Base-by-base conservation (phyloP, 2,888 invertebrate species). In the Netelia melanura region DNA sequence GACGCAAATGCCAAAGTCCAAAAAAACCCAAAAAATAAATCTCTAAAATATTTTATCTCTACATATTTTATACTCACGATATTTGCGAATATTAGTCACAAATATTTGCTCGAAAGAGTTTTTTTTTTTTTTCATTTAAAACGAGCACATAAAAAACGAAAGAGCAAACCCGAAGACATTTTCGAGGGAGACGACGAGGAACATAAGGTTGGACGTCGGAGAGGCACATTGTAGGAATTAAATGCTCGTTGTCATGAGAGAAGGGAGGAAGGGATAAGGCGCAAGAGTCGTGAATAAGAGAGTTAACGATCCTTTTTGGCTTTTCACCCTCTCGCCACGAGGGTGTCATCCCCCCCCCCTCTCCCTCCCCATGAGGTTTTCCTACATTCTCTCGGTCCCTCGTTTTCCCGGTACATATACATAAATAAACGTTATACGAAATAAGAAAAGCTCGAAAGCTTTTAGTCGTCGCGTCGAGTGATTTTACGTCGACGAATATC, bases 211-310 rank as follows among this genome's bases (percentile, higher is more conserved):
- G 58, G 30, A 72, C 61, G 54, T 76, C 44, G 21, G 38, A 23
- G 43, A 68, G 17, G 48, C 65, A 61, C 48, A 64, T 68, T 68
- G 72, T 30, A 61, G 67, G 83, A 74, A 72, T 74, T 52, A 79
- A 79, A 74, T 56, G 75, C 64, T 43, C 58, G 79, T 74, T 48
- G 62, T 72, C 21, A 48, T 17, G 25, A 21, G 23, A 14, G 11
- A 1, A 5, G 5, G 30, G 3, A 30, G 30, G 30, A 17, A 30
- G 30, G 30, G 48, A 52, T 30, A 17, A 74, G 52, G 48, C 38
- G 62, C 64, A 65, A 58, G 58, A 75, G 74, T 75, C 79, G 75
- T 79, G 83, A 79, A 79, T 83, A 80, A 84, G 71, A 76, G 80
- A 71, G 83, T 79, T 80, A 79, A 83, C 83, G 80, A 76, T 80